phyloP scores from a whole-genome alignment of 1,140 invertebrate genomes.

The Ips nitidus region DNA sequence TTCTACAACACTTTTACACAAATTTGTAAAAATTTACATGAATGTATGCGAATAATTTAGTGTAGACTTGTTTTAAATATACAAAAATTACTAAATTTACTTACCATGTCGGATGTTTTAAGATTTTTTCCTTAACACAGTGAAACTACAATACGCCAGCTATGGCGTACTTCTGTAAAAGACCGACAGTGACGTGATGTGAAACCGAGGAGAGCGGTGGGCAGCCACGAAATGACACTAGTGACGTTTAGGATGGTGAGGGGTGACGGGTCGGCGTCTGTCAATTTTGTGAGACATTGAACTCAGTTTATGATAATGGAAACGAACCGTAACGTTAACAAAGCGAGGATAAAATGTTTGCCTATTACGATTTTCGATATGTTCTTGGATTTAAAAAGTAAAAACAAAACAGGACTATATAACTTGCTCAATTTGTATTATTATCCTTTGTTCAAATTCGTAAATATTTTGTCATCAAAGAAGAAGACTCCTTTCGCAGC shows the following conservation, averaged over 20 bases:
- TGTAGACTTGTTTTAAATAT: conserved; percentile 44
- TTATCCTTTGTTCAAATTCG: background rate
- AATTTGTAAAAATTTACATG: conserved; percentile 49
- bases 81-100: conserved; percentile 54
- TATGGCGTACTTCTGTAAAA: conserved; percentile 76
- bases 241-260: no score
- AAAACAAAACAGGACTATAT: no score
- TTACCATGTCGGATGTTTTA: conserved; percentile 85
- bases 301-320: no score
- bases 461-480: conserved; percentile 9
- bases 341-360: no score
- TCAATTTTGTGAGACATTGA: no score
- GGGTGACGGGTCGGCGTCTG: no score
- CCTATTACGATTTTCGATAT: no score
- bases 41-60: conserved; percentile 10
- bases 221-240: conserved; percentile 33
- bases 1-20: conserved; percentile 19
- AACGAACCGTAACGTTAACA: no score
- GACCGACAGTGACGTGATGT: conserved; percentile 10
- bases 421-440: no score
- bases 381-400: no score
- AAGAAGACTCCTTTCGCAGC: background rate
- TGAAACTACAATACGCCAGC: conserved; percentile 76
- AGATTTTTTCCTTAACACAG: conserved; percentile 68
- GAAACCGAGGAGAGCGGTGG: background rate